Percentiles rank a stretch among this genome's conserved stretches.
phyloP scores from a whole-genome alignment of 2,888 invertebrate species.

The Acronicta psi region DNA sequence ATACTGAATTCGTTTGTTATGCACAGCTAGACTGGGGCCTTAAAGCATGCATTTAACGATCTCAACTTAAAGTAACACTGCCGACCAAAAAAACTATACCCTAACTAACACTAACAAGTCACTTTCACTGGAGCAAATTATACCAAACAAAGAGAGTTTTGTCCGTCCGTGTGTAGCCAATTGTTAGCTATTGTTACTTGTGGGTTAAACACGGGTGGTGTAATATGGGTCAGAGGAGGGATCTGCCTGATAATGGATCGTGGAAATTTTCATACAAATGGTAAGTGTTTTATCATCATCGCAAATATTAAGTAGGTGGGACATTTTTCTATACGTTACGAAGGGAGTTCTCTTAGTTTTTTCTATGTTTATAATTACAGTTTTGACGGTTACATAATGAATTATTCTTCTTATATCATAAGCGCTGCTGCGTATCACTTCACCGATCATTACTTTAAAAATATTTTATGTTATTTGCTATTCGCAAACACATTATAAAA shows the following conservation, averaged over 20 bases:
- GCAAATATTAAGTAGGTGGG: too few species aligned
- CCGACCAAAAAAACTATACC: conserved; percentile 30
- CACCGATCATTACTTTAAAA: not conserved
- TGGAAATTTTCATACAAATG: conserved; percentile 24
- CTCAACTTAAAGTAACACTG: conserved; percentile 33
- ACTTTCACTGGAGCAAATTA: conserved; percentile 56
- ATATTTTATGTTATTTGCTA: not conserved
- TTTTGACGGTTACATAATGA: too few species aligned
- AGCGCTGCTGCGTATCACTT: too few species aligned
- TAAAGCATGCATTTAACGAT: conserved; percentile 30
- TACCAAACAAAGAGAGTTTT: conserved; percentile 45
- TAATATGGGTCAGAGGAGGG: conserved; percentile 40
- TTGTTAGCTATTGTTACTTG: conserved; percentile 46
- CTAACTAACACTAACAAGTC: conserved; percentile 28
- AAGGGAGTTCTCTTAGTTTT: too few species aligned
- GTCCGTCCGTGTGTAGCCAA: conserved; percentile 25
- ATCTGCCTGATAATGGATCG: conserved; percentile 18
- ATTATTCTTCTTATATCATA: too few species aligned
- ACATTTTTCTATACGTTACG: too few species aligned
- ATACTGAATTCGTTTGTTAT: too few species aligned
- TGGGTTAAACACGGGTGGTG: conserved; percentile 33
- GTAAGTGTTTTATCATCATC: not conserved
- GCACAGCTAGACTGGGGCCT: too few species aligned
- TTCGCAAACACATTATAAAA: conserved; percentile 17
- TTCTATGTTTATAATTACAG: too few species aligned